Percentiles rank a stretch among this genome's conserved stretches.
These are phyloP conservation scores for Lampris megalopsis DNA, from an alignment of 2,113 vertebrate species.

Conservation along the genomic window DNA sequence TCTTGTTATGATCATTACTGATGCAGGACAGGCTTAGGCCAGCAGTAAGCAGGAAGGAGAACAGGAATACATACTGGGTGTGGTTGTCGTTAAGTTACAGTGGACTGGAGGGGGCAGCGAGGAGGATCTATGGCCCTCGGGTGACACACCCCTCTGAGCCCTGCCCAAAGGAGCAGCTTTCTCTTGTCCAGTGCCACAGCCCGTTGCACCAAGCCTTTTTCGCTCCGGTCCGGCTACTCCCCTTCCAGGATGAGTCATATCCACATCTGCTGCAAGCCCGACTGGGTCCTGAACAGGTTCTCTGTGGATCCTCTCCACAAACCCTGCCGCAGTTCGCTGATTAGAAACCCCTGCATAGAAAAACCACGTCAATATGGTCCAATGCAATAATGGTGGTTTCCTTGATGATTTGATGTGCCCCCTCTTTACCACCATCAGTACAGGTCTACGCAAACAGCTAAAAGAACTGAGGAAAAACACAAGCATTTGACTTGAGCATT, in stretches of 20 bases:
- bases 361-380: neutral
- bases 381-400: too few species aligned
- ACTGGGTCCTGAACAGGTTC: slow-evolving; percentile 80
- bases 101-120: slow-evolving; percentile 91
- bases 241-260: slow-evolving; percentile 17
- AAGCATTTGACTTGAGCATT: neutral
- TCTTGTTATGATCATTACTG: neutral
- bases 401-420: too few species aligned
- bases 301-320: slow-evolving; percentile 79
- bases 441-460: too few species aligned
- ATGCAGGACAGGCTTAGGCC: neutral
- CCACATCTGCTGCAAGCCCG: slow-evolving; percentile 55
- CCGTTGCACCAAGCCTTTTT: neutral
- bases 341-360: slow-evolving; percentile 77
- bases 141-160: slow-evolving; percentile 85
- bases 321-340: slow-evolving; percentile 83
- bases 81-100: slow-evolving; percentile 69
- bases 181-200: slow-evolving; percentile 3
- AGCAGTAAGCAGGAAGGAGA: too few species aligned
- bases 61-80: slow-evolving; percentile 84
- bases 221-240: neutral
- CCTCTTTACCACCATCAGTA: too few species aligned
- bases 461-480: too few species aligned
- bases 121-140: slow-evolving; percentile 87
- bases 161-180: slow-evolving; percentile 70